Percentiles rank a stretch among this genome's conserved stretches.
Evolutionary conservation across 2,113 vertebrate species (phyloP).

Genomic region (Malurus cyaneus): DNA sequence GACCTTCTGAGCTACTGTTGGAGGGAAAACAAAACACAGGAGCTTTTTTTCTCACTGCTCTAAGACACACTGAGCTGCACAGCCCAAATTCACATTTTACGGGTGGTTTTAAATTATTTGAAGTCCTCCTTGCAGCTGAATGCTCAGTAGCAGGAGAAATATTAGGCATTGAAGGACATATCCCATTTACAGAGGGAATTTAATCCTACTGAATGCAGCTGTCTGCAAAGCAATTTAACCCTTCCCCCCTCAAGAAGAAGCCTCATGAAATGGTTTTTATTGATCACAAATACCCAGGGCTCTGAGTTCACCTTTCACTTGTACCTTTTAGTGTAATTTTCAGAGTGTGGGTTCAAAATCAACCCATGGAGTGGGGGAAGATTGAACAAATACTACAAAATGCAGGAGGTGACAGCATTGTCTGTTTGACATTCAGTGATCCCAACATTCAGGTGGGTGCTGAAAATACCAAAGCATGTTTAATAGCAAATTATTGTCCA

Average conservation of each 20-base stretch:
- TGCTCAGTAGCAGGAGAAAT: not conserved
- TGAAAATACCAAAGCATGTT: not conserved
- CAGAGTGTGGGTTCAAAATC: not conserved
- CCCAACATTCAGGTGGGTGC: not conserved
- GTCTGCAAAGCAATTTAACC: not conserved
- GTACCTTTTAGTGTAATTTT: not conserved
- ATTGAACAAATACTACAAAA: not conserved
- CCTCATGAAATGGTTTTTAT: not conserved
- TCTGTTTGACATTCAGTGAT: not conserved
- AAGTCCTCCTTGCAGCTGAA: not conserved
- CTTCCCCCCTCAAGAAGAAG: not conserved
- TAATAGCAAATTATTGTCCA: not conserved
- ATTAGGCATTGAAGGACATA: not conserved
- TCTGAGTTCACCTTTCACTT: not conserved
- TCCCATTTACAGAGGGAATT: not conserved
- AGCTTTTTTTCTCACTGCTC: not conserved
- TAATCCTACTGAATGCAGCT: not conserved
- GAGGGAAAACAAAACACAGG: not conserved
- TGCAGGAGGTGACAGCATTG: not conserved
- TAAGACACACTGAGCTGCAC: not conserved
- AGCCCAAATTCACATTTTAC: not conserved
- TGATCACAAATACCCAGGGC: not conserved
- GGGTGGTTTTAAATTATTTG: not conserved
- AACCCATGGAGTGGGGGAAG: not conserved
- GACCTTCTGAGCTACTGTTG: slow-evolving; percentile 94